phyloP scores from a whole-genome alignment of 2,797 vertebrate genomes.

The Sebastes steindachneri region DNA sequence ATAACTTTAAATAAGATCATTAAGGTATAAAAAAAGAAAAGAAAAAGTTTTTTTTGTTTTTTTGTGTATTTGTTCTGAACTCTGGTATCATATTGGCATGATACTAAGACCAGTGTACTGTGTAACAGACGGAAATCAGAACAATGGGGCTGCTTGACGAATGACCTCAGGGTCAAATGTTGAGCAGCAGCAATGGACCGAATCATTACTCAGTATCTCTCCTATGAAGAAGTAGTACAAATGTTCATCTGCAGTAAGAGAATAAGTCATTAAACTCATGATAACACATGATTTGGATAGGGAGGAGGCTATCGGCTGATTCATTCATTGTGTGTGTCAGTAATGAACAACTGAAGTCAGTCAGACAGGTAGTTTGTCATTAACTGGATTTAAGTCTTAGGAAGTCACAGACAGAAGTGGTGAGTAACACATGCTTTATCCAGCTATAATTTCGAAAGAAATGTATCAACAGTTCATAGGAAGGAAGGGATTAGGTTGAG shows the following conservation, averaged over 20 bases:
- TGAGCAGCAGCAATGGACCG: background rate
- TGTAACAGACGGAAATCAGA: background rate
- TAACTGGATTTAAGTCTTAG: background rate
- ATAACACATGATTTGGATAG: background rate
- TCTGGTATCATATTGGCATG: background rate
- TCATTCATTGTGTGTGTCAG: background rate
- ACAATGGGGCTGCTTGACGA: background rate
- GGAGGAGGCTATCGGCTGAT: background rate
- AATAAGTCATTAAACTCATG: background rate
- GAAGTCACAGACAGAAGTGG: background rate
- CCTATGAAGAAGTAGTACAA: background rate
- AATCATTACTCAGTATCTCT: background rate
- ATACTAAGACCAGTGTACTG: background rate
- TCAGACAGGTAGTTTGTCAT: background rate
- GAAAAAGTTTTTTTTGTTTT: accelerated
- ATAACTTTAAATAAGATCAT: background rate
- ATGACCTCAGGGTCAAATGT: background rate
- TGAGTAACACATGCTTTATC: background rate
- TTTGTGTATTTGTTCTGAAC: background rate
- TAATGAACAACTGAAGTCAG: background rate
- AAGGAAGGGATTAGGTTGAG: background rate
- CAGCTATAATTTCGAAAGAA: background rate
- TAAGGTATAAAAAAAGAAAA: background rate
- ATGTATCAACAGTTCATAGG: accelerated
- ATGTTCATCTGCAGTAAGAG: background rate